Percentiles rank a stretch among this genome's conserved stretches.
These are phyloP conservation scores for Frankliniella intonsa DNA, from an alignment of 2,888 invertebrate genomes.

Conservation along the genomic window DNA sequence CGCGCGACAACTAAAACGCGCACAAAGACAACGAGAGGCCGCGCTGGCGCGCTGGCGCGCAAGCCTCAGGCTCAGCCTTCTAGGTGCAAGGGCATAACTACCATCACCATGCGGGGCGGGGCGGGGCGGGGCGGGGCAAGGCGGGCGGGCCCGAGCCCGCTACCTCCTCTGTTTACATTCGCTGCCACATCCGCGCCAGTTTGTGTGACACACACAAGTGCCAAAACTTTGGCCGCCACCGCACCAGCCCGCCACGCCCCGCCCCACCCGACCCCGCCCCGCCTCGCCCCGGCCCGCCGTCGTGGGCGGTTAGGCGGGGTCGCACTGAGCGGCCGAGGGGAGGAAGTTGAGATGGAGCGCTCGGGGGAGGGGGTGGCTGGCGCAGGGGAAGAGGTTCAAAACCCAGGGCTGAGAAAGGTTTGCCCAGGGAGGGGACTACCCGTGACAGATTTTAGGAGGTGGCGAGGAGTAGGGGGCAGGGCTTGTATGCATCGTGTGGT, in stretches of 20 bases:
- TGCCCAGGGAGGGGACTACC: no score
- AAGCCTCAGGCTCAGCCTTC: background rate
- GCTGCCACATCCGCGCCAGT: conserved; percentile 17
- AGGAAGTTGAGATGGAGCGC: background rate
- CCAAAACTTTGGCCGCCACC: conserved; percentile 18
- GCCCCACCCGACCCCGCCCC: background rate
- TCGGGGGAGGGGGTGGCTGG: no score
- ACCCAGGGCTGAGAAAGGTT: no score
- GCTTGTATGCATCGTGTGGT: no score
- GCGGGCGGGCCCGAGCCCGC: background rate
- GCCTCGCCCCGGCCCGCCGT: background rate
- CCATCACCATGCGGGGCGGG: no score
- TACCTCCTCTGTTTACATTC: conserved; percentile 1
- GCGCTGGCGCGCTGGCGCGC: background rate
- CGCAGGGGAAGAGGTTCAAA: no score
- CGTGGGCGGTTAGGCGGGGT: background rate
- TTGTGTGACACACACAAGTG: conserved; percentile 22
- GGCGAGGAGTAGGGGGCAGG: no score
- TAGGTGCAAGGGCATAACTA: no score
- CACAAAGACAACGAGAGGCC: background rate
- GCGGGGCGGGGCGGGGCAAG: background rate
- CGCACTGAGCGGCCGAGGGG: background rate
- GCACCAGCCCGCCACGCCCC: background rate
- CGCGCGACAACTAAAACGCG: no score
- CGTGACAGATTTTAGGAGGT: no score